phyloP scores from a whole-genome alignment of 2,888 invertebrate genomes.

The Oscheius onirici region DNA sequence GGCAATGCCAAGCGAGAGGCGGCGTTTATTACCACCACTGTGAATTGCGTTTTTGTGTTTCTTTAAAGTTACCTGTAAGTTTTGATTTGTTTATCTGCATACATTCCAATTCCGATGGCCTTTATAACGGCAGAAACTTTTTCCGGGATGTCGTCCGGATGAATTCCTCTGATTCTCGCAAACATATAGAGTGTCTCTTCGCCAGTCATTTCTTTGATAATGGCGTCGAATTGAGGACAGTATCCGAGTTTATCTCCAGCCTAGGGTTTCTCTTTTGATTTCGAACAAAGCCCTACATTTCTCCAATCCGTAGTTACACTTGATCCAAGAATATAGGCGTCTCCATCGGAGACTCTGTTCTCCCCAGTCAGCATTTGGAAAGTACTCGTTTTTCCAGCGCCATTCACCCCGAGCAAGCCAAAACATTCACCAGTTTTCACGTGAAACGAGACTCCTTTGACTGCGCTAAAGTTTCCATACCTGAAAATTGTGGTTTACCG shows the following conservation, averaged over 20 bases:
- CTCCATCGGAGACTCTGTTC: slow-evolving; percentile 57
- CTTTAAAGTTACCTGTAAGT: slow-evolving; percentile 38
- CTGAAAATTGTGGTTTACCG: slow-evolving; percentile 23
- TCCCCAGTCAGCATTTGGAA: slow-evolving; percentile 59
- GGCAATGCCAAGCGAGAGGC: slow-evolving; percentile 81
- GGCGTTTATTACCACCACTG: slow-evolving; percentile 82
- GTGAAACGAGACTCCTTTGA: slow-evolving; percentile 64
- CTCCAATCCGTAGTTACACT: slow-evolving; percentile 61
- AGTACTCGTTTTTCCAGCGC: slow-evolving; percentile 67
- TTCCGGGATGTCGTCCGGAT: slow-evolving; percentile 51
- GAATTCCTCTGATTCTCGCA: slow-evolving; percentile 78
- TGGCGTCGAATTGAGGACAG: slow-evolving; percentile 83
- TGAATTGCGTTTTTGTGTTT: slow-evolving; percentile 69
- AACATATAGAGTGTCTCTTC: slow-evolving; percentile 80
- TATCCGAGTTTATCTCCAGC: slow-evolving; percentile 75
- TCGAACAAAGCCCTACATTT: slow-evolving; percentile 29
- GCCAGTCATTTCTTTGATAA: slow-evolving; percentile 80
- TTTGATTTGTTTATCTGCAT: slow-evolving; percentile 58
- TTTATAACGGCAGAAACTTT: slow-evolving; percentile 53
- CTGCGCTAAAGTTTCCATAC: slow-evolving; percentile 62
- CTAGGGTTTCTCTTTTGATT: slow-evolving; percentile 6
- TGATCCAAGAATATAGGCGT: slow-evolving; percentile 59
- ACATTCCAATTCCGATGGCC: slow-evolving; percentile 55
- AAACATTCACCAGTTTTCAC: slow-evolving; percentile 59
- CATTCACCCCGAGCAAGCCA: slow-evolving; percentile 64